These are phyloP conservation scores for Dissostichus mawsoni DNA, from an alignment of 2,113 vertebrate species.

Conservation along the genomic window DNA sequence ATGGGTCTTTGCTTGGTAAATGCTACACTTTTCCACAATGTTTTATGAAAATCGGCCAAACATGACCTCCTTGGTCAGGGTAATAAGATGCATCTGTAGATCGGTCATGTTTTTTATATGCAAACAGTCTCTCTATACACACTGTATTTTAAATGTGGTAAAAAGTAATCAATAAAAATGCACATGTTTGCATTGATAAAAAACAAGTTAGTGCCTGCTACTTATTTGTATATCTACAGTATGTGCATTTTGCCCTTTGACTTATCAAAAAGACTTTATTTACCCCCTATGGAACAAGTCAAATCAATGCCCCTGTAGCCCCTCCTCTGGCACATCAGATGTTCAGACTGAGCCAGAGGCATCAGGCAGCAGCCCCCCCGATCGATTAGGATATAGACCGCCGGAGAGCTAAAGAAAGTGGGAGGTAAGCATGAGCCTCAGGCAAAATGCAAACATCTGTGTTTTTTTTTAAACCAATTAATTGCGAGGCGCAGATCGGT, in stretches of 20 bases:
- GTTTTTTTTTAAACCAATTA: constrained; percentile 64
- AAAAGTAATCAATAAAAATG: not conserved
- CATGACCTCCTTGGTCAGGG: too few relatives aligned
- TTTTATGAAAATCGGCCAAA: too few relatives aligned
- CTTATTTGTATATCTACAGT: not conserved
- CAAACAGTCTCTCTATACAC: not conserved
- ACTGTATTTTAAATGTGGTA: not conserved
- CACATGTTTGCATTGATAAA: not conserved
- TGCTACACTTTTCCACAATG: too few relatives aligned
- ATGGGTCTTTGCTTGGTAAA: too few relatives aligned
- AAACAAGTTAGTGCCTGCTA: not conserved
- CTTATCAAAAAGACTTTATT: constrained; percentile 16
- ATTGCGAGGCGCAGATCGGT: constrained; percentile 18
- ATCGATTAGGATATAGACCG: constrained; percentile 51
- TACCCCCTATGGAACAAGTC: not conserved
- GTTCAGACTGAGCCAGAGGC: constrained; percentile 35
- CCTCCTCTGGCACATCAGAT: constrained; percentile 27
- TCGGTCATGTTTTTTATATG: too few relatives aligned
- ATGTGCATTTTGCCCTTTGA: not conserved
- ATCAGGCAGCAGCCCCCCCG: constrained; percentile 15
- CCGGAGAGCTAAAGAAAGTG: constrained; percentile 20
- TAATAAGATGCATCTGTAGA: not conserved
- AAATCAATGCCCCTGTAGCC: constrained; percentile 27
- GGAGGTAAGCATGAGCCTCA: constrained; percentile 31
- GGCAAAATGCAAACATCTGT: constrained; percentile 70